phyloP scores from a whole-genome alignment of 1,140 invertebrate genomes.

The Brachionus manjavacas region DNA sequence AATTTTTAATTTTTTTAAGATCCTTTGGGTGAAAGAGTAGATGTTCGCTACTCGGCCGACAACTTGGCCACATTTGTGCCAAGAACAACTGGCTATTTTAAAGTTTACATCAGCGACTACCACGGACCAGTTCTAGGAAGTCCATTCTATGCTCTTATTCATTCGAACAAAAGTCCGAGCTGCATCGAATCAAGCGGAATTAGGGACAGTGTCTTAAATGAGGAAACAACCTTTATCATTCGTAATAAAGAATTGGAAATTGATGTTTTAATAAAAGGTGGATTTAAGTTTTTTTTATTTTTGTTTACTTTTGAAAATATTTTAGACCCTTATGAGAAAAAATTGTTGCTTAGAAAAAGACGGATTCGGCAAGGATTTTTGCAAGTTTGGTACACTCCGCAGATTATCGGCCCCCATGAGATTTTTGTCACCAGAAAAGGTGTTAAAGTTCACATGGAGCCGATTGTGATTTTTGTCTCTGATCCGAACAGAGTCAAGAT shows the following conservation, averaged over 20 bases:
- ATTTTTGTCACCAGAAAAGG: background rate
- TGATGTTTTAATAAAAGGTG: background rate
- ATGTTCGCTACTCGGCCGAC: constrained; percentile 8
- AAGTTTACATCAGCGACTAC: constrained; percentile 24
- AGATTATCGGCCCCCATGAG: background rate
- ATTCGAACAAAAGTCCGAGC: background rate
- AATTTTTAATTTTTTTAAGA: background rate
- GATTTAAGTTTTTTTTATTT: background rate
- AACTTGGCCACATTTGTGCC: constrained; percentile 14
- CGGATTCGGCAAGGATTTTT: background rate
- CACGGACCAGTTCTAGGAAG: constrained; percentile 14
- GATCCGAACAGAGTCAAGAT: constrained; percentile 11
- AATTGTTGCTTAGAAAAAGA: background rate
- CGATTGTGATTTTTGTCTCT: constrained; percentile 6
- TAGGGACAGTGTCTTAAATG: background rate
- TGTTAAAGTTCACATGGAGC: background rate
- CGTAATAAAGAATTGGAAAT: constrained; percentile 18
- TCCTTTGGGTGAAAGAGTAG: background rate
- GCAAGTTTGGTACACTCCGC: background rate
- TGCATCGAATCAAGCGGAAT: constrained; percentile 15
- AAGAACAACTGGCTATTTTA: constrained; percentile 5
- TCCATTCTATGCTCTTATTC: constrained; percentile 17
- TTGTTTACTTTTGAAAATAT: background rate
- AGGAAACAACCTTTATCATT: background rate
- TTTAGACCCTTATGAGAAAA: background rate